Percentiles rank a stretch among this genome's conserved stretches.
These are phyloP conservation scores for Chorisops tibialis DNA, from an alignment of 2,888 invertebrate genomes.

Conservation along the genomic window DNA sequence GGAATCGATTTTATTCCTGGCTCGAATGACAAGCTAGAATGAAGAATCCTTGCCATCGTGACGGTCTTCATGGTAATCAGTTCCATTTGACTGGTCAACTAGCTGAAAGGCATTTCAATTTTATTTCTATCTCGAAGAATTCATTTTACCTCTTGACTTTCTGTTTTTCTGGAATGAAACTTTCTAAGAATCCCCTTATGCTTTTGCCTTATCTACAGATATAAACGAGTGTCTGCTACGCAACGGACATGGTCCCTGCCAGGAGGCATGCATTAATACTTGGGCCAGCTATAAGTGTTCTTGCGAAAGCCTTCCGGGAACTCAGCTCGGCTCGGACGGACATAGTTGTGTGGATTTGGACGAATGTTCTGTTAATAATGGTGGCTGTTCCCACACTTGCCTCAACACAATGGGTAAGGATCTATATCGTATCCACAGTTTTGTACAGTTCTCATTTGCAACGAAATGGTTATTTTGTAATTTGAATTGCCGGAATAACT, in stretches of 20 bases:
- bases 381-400: conserved; percentile 37
- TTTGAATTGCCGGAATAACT: not conserved
- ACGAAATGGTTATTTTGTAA: too few relatives aligned
- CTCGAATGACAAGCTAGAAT: not conserved
- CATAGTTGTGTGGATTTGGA: conserved; percentile 51
- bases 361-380: conserved; percentile 35
- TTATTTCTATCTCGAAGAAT: not conserved
- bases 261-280: conserved; percentile 58
- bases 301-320: conserved; percentile 56
- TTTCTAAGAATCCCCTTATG: not conserved
- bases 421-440: too few relatives aligned
- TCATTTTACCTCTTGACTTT: not conserved
- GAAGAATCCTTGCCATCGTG: too few relatives aligned
- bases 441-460: too few relatives aligned
- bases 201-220: conserved; percentile 43
- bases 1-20: conserved; percentile 11
- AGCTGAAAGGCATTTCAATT: not conserved
- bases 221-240: conserved; percentile 59
- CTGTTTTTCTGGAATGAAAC: not conserved
- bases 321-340: conserved; percentile 55
- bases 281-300: conserved; percentile 58
- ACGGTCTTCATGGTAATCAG: not conserved
- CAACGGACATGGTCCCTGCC: conserved; percentile 60
- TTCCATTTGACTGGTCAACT: not conserved
- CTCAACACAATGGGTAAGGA: conserved; percentile 34